Evolutionary conservation across 2,888 invertebrate species (phyloP).

Genomic region (Hemistola chrysoprasaria): DNA sequence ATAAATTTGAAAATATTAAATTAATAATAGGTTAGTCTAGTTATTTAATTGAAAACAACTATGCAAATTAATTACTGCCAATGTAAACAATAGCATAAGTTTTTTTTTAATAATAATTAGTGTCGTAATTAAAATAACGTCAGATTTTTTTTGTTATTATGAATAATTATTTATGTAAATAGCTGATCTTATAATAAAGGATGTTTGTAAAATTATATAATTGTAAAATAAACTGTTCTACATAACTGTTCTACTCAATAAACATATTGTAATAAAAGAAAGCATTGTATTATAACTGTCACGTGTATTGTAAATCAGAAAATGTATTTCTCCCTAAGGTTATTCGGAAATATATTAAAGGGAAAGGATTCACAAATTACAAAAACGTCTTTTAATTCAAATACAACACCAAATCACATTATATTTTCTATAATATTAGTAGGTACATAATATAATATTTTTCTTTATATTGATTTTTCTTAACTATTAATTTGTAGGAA

Average conservation of each 20-base stretch:
- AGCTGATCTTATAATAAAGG: too few species aligned
- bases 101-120: too few species aligned
- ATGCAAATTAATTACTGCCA: too few species aligned
- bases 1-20: too few species aligned
- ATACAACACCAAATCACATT: slow-evolving; percentile 82
- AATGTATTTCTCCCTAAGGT: slow-evolving; percentile 24
- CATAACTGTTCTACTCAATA: too few species aligned
- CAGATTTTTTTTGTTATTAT: too few species aligned
- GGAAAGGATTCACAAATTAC: slow-evolving; percentile 73
- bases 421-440: slow-evolving; percentile 78
- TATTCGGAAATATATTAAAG: slow-evolving; percentile 35
- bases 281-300: slow-evolving; percentile 24
- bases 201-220: slow-evolving; percentile 9
- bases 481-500: slow-evolving; percentile 57
- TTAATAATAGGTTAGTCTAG: too few species aligned
- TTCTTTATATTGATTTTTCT: slow-evolving; percentile 65
- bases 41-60: too few species aligned
- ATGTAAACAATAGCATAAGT: too few species aligned
- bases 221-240: slow-evolving; percentile 10
- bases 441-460: slow-evolving; percentile 68
- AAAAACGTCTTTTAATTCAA: slow-evolving; percentile 80
- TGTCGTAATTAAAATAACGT: too few species aligned
- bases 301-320: slow-evolving; percentile 10
- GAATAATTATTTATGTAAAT: too few species aligned
- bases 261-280: slow-evolving; percentile 3